These are phyloP conservation scores for Tipula helvola DNA, from an alignment of 2,888 invertebrate species.

Conservation along the genomic window DNA sequence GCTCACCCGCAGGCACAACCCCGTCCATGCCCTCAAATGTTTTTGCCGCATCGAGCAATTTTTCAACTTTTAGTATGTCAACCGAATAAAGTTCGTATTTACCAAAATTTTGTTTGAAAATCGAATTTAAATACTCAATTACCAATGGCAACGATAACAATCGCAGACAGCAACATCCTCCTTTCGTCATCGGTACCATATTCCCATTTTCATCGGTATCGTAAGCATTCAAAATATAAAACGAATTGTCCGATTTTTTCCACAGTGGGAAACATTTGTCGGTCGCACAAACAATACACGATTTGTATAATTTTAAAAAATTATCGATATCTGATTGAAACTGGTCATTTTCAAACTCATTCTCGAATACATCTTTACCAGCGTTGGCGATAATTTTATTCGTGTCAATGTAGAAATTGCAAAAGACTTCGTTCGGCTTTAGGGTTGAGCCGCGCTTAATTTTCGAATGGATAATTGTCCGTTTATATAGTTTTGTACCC, in stretches of 20 bases:
- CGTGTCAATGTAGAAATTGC: slow-evolving; percentile 17
- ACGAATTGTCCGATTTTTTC: slow-evolving; percentile 13
- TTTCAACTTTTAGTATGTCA: slow-evolving; percentile 7
- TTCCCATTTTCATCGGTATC: slow-evolving; percentile 14
- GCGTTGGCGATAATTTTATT: slow-evolving; percentile 18
- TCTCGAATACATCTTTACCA: slow-evolving; percentile 10
- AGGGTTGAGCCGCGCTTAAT: slow-evolving; percentile 15
- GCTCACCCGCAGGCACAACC: background rate
- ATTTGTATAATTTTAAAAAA: slow-evolving; percentile 15
- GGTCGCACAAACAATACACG: slow-evolving; percentile 15
- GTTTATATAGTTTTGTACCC: slow-evolving; percentile 18
- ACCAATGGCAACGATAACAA: background rate
- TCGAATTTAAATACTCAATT: background rate
- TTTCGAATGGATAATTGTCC: slow-evolving; percentile 7
- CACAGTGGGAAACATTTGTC: slow-evolving; percentile 18
- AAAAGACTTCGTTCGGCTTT: slow-evolving; percentile 18
- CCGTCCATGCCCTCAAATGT: background rate
- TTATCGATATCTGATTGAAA: slow-evolving; percentile 11
- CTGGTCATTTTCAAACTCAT: slow-evolving; percentile 9
- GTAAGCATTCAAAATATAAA: slow-evolving; percentile 16
- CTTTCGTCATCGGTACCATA: background rate
- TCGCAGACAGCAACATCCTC: slow-evolving; percentile 12
- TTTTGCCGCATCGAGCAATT: background rate
- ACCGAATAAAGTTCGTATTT: slow-evolving; percentile 11
- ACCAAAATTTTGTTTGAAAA: background rate